These are phyloP conservation scores for Pinna nobilis DNA, from an alignment of 1,140 invertebrate genomes.

Conservation along the genomic window DNA sequence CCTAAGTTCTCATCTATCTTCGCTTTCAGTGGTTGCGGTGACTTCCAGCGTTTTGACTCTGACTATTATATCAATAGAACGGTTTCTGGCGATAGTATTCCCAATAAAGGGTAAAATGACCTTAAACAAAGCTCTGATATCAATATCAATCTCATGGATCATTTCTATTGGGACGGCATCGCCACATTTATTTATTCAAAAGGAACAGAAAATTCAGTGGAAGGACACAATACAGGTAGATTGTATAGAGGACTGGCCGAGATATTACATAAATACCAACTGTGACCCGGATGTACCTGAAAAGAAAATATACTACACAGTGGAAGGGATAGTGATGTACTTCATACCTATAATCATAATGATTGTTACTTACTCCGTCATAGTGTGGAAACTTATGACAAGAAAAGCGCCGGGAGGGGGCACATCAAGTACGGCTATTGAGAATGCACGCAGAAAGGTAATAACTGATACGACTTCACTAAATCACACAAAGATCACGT, in stretches of 20 bases:
- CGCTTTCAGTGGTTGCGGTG: conserved; percentile 71
- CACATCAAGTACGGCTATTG: conserved; percentile 44
- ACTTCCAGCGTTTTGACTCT: conserved; percentile 76
- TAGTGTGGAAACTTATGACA: conserved; percentile 40
- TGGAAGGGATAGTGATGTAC: conserved; percentile 60
- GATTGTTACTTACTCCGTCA: conserved; percentile 31
- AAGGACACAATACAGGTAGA: conserved; percentile 60
- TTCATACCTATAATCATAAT: conserved; percentile 31
- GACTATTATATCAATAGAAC: conserved; percentile 76
- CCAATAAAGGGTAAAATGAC: conserved; percentile 61
- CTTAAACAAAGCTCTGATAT: conserved; percentile 45
- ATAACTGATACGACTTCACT: not conserved
- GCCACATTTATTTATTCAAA: conserved; percentile 68
- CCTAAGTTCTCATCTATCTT: not conserved
- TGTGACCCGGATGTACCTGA: conserved; percentile 48
- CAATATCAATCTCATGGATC: conserved; percentile 74
- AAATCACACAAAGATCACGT: too few species aligned
- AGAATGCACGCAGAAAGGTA: conserved; percentile 64
- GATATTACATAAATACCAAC: conserved; percentile 46
- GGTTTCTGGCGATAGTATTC: conserved; percentile 71
- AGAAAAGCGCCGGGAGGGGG: conserved; percentile 49
- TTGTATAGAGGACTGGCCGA: conserved; percentile 65
- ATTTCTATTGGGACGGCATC: conserved; percentile 68
- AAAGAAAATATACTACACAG: conserved; percentile 70
- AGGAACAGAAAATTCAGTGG: conserved; percentile 49